phyloP scores from a whole-genome alignment of 2,797 vertebrate genomes.

The Cebuella pygmaea region DNA sequence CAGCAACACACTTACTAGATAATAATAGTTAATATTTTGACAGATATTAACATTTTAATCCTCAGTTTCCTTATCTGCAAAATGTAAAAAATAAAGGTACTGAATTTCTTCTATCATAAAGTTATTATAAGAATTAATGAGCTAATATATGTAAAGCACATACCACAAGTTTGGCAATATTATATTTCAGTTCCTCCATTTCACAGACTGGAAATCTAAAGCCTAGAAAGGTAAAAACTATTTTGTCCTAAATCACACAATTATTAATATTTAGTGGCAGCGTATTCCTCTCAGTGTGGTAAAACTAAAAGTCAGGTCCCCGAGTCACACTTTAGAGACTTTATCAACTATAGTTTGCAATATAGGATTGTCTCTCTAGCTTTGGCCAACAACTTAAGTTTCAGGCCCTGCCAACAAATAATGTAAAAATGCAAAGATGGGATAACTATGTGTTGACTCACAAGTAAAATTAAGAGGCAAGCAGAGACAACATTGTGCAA shows the following conservation, averaged over 20 bases:
- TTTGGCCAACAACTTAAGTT: conserved; percentile 24
- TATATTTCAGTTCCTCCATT: background rate
- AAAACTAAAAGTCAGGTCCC: conserved; percentile 38
- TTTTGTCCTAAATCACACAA: conserved; percentile 47
- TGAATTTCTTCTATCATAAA: conserved; percentile 8
- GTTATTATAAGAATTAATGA: background rate
- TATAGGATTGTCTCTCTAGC: conserved; percentile 9
- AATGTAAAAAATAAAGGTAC: background rate
- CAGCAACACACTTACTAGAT: background rate
- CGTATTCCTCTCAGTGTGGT: background rate
- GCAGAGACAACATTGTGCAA: conserved; percentile 20
- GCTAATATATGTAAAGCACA: background rate
- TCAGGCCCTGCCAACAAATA: conserved; percentile 51
- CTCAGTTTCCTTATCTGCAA: conserved; percentile 31
- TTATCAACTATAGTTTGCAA: background rate
- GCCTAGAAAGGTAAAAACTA: background rate
- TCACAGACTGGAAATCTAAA: background rate
- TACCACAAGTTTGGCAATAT: background rate
- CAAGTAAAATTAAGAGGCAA: conserved; percentile 44
- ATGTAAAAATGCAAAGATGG: conserved; percentile 54
- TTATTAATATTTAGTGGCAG: background rate
- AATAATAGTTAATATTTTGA: background rate
- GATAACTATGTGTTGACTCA: conserved; percentile 45
- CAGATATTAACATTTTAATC: background rate
- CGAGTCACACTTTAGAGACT: background rate